These are phyloP conservation scores for Melolontha melolontha DNA, from an alignment of 2,888 invertebrate genomes.

Conservation along the genomic window DNA sequence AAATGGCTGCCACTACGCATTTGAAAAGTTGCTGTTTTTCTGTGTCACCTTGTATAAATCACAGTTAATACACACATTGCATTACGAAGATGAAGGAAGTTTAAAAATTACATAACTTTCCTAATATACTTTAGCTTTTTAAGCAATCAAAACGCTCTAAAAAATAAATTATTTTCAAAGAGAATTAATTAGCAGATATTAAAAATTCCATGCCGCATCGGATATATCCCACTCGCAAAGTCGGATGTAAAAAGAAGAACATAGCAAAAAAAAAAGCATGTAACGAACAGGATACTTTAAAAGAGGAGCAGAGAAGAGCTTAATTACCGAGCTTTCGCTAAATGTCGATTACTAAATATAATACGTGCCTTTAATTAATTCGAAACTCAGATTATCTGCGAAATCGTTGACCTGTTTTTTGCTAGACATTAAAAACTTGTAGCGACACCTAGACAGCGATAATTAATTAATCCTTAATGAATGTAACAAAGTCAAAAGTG, in stretches of 20 bases:
- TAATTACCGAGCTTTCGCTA: conserved; percentile 19
- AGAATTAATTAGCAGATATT: neutral
- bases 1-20: no score
- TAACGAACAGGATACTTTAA: neutral
- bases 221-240: neutral
- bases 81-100: neutral
- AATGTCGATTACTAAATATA: conserved; percentile 16
- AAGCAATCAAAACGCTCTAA: no score
- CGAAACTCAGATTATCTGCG: conserved; percentile 2
- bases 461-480: conserved; percentile 23
- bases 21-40: no score
- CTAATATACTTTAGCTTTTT: no score
- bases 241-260: neutral
- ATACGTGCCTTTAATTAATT: conserved; percentile 13
- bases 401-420: conserved; percentile 7
- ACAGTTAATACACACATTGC: no score
- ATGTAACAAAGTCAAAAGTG: conserved; percentile 6
- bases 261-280: neutral
- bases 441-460: conserved; percentile 25
- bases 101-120: no score
- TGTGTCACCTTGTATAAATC: no score
- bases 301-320: conserved; percentile 1
- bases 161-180: no score
- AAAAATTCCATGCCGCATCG: neutral
- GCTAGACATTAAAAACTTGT: neutral